Evolutionary conservation across 2,797 vertebrate species (phyloP).

Genomic region (Pseudochaenichthys georgianus): DNA sequence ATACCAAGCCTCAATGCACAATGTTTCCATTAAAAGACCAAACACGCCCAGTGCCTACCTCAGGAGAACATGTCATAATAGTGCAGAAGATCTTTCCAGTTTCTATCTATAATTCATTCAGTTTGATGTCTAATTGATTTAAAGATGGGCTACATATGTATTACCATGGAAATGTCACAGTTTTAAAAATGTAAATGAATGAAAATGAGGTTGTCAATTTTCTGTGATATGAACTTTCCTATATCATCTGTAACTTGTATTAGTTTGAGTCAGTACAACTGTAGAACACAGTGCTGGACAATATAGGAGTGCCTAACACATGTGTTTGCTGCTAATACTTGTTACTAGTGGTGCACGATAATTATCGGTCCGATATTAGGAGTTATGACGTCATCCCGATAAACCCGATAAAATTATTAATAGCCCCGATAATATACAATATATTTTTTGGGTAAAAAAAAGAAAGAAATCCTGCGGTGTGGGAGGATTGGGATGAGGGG

Average conservation of each 20-base stretch:
- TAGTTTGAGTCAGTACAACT: too few species aligned
- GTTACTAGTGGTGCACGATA: too few species aligned
- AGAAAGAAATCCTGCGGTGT: too few species aligned
- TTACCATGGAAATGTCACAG: conserved; percentile 1
- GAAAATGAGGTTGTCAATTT: conserved; percentile 15
- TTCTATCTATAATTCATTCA: conserved; percentile 23
- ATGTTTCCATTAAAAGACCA: background rate
- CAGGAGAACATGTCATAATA: conserved; percentile 9
- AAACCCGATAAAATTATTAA: too few species aligned
- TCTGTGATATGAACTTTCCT: background rate
- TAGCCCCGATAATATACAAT: too few species aligned
- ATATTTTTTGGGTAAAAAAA: too few species aligned
- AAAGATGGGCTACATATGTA: conserved; percentile 8
- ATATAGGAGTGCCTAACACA: too few species aligned
- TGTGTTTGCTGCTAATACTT: too few species aligned
- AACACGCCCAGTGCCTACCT: background rate
- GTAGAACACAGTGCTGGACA: too few species aligned
- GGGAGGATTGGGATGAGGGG: too few species aligned
- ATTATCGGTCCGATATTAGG: too few species aligned
- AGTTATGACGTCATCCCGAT: too few species aligned
- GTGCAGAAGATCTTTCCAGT: conserved; percentile 14
- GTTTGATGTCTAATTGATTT: conserved; percentile 38
- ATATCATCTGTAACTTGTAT: background rate
- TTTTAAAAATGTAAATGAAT: conserved; percentile 11
- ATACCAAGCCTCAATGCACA: background rate